Percentiles rank a stretch among this genome's conserved stretches.
Conservation (phyloP, 2,888 invertebrate species). For the Eretmocerus hayati region DNA sequence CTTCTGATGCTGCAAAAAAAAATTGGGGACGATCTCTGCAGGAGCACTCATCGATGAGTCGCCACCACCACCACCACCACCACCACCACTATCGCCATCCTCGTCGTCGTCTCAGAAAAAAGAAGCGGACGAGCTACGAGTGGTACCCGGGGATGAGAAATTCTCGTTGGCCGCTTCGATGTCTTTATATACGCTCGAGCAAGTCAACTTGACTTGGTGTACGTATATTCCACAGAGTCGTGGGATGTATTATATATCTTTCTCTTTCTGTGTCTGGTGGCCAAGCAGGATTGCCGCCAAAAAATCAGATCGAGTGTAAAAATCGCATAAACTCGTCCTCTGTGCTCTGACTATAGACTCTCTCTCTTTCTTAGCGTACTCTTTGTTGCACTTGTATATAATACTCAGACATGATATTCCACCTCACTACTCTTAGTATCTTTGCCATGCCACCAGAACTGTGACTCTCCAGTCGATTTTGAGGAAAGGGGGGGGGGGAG, state of each 20-base stretch:
- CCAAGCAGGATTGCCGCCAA: slow-evolving; percentile 39
- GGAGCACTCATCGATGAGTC: too few species aligned
- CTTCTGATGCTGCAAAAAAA: too few species aligned
- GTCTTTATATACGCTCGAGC: slow-evolving; percentile 47
- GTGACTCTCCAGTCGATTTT: slow-evolving; percentile 7
- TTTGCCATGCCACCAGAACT: not conserved
- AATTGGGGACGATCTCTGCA: too few species aligned
- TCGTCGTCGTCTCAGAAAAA: slow-evolving; percentile 11
- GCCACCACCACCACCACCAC: too few species aligned
- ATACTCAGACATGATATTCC: too few species aligned
- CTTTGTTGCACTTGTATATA: too few species aligned
- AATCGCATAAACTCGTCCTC: slow-evolving; percentile 48
- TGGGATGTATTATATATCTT: slow-evolving; percentile 46
- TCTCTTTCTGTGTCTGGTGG: slow-evolving; percentile 39
- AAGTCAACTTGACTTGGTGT: slow-evolving; percentile 46
- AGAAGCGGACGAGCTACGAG: slow-evolving; percentile 4
- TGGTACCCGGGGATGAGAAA: slow-evolving; percentile 47
- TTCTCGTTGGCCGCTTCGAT: slow-evolving; percentile 47
- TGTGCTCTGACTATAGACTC: slow-evolving; percentile 19
- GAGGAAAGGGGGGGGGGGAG: slow-evolving; percentile 14
- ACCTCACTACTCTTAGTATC: too few species aligned
- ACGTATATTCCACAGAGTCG: slow-evolving; percentile 43
- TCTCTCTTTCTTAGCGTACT: slow-evolving; percentile 4
- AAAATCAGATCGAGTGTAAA: slow-evolving; percentile 31
- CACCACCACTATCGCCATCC: not conserved